Evolutionary conservation across 2,888 invertebrate genomes (phyloP), one percentile per base, ranked within the genome.

Genomic region (Opisthograptis luteolata): DNA sequence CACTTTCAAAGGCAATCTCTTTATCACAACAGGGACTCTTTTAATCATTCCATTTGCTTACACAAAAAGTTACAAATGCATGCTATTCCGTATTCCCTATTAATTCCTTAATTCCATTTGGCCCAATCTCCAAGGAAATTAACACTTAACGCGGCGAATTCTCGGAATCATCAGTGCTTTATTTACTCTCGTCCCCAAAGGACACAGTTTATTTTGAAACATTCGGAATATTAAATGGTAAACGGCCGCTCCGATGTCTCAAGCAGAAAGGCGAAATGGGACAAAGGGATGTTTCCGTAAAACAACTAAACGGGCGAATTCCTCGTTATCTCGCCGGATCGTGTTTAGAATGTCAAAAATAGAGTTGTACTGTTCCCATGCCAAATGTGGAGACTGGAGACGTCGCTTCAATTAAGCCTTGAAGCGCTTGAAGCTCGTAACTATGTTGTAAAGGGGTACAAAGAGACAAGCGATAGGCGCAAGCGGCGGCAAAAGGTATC

Each of bases 61-160:
- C 40, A 36, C 35, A 36, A 44, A 22, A 34, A 28, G 28, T 42
- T 58, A 48, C 13, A 48, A 48, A 48, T 35, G 24, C 39, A 57
- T 63, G 60, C 55, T 66, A 61, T 63, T 63, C 60, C 51, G 47
- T 46, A 44, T 57, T 36, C 34, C 42, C 45, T 64, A 60, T 59
- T 64, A 58, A 64, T 64, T 68, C 62, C 59, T 62, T 59, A 55
- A 54, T 57, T 55, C 59, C 66, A 58, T 67, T 73, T 64, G 68
- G 63, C 63, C 70, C 62, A 67, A 72, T 74, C 76, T 77, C 75
- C 51, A 55, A 76, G 79, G 76, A 79, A 79, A 80, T 77, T 75
- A 77, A 68, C 69, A 66, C 66, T 76, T 66, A 73, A 70, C 67
- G 68, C 62, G 39, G 66, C 62, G 70, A 76, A 73, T 74, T 79